Evolutionary conservation across 2,888 invertebrate species (phyloP), one percentile per base, ranked within the genome.

Genomic region (Psylliodes chrysocephalus): DNA sequence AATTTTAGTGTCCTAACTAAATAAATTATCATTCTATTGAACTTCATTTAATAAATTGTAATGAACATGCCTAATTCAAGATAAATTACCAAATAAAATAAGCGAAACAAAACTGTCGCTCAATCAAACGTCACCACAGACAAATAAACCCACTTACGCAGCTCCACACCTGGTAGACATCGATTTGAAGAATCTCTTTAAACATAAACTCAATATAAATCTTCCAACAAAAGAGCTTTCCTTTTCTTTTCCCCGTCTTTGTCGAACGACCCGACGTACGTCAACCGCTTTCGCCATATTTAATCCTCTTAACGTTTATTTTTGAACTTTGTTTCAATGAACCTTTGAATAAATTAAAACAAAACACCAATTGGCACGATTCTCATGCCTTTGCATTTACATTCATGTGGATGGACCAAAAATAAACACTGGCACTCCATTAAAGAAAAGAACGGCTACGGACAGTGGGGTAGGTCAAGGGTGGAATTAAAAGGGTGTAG

Each of bases 301-400:
- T 59, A 49, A 51, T 59, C 57, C 57, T 60, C 63, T 61, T 51
- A 28, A 63, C 42, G 61, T 67, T 70, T 63, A 66, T 70, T 73
- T 70, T 73, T 70, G 68, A 67, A 64, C 71, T 73, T 73, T 69
- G 69, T 75, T 80, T 80, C 79, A 80, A 80, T 80, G 78, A 77
- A 78, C 77, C 75, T 75, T 74, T 75, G 77, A 78, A 80, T 76
- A 79, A 77, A 77, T 77, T 77, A 77, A 77, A 78, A 76, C 72
- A 75, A 72, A 75, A 75, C 73, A 70, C 59, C 75, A 74, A 79
- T 78, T 79, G 78, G 78, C 78, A 77, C 78, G 76, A 77, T 77
- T 75, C 75, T 74, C 73, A 71, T 69, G 68, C 74, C 70, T 71
- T 67, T 28, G 55, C 28, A 40, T 55, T n/a, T 69, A 73, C 73